Conservation (phyloP, 2,888 invertebrate species). For the Erebia palarica region DNA sequence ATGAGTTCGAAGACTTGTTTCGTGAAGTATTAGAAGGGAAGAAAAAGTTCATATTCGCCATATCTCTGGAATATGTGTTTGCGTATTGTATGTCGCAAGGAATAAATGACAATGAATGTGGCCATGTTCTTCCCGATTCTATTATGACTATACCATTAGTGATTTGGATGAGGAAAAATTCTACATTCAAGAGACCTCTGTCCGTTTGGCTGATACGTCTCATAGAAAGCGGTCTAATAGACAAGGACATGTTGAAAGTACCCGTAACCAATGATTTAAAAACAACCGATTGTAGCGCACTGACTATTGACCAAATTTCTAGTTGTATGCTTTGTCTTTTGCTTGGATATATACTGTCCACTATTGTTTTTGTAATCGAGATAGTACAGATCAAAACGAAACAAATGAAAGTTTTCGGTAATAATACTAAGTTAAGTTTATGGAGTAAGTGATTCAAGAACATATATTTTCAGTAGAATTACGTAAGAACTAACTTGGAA, state of each 20-base stretch:
- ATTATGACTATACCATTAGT: constrained; percentile 65
- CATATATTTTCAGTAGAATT: not conserved
- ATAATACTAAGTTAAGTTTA: no score
- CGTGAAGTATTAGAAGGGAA: constrained; percentile 55
- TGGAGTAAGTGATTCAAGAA: not conserved
- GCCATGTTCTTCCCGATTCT: constrained; percentile 61
- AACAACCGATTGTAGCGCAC: constrained; percentile 54
- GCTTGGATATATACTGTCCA: constrained; percentile 54
- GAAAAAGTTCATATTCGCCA: constrained; percentile 60
- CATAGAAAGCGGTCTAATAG: constrained; percentile 61
- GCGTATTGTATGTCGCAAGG: constrained; percentile 58
- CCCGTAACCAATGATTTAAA: constrained; percentile 42
- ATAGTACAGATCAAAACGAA: constrained; percentile 47
- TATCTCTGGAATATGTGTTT: constrained; percentile 63
- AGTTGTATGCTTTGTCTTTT: constrained; percentile 60
- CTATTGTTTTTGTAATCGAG: constrained; percentile 54
- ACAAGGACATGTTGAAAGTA: constrained; percentile 49
- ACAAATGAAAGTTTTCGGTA: constrained; percentile 26
- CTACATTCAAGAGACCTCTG: constrained; percentile 55
- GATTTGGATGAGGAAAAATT: constrained; percentile 62
- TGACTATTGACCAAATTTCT: constrained; percentile 56
- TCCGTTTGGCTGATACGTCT: constrained; percentile 60
- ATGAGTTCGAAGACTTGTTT: constrained; percentile 57
- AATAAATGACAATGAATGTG: constrained; percentile 62
- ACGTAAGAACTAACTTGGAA: no score